These are phyloP conservation scores for Zygogramma bicolorata DNA, from an alignment of 2,888 invertebrate species.

Conservation along the genomic window DNA sequence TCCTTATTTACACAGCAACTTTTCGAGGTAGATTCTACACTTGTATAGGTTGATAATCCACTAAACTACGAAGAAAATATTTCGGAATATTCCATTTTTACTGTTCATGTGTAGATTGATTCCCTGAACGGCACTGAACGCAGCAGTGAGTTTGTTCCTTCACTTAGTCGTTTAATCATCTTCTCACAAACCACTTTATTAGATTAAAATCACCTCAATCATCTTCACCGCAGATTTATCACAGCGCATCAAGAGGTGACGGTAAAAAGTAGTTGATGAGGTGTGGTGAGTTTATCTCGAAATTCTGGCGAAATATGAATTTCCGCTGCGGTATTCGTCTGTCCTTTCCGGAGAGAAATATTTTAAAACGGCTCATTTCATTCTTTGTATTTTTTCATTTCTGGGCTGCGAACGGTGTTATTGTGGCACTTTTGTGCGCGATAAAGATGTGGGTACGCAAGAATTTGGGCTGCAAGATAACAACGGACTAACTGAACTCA, in stretches of 20 bases:
- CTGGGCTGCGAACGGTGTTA: neutral
- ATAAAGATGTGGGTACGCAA: neutral
- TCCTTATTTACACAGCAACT: no score
- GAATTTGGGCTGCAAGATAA: neutral
- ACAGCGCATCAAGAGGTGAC: conserved; percentile 2
- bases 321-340: conserved; percentile 14
- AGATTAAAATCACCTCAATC: neutral
- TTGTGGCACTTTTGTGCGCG: neutral
- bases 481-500: no score
- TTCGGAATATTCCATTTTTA: no score
- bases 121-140: neutral
- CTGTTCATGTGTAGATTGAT: neutral
- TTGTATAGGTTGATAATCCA: no score
- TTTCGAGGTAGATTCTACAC: no score
- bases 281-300: conserved; percentile 29
- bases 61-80: no score
- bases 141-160: neutral
- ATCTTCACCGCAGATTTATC: neutral
- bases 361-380: neutral
- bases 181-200: neutral
- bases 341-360: neutral
- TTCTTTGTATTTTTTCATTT: neutral
- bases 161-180: neutral
- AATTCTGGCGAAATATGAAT: conserved; percentile 22
- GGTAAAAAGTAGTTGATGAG: conserved; percentile 31